A percentile compares a stretch with the other conserved stretches of the same genome.
phyloP scores from a whole-genome alignment of 1,140 invertebrate genomes.

The Neodiprion virginianus region DNA sequence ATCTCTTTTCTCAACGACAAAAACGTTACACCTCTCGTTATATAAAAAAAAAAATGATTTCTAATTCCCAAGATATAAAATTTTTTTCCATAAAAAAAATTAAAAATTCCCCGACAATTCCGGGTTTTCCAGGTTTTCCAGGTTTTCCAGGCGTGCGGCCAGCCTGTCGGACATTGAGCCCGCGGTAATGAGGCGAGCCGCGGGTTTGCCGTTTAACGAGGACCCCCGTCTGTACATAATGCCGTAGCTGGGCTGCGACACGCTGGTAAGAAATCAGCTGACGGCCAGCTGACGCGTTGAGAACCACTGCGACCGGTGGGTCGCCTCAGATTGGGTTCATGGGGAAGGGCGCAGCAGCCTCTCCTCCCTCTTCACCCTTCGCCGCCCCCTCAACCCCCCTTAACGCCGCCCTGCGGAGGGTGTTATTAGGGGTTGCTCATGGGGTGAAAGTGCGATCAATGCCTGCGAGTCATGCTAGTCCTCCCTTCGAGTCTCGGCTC shows the following conservation, averaged over 20 bases:
- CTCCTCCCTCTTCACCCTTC: neutral
- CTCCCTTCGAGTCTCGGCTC: slow-evolving; percentile 21
- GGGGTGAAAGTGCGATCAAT: slow-evolving; percentile 59
- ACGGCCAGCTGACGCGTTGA: slow-evolving; percentile 36
- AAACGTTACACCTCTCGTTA: neutral
- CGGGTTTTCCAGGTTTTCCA: neutral
- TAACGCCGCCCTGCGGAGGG: slow-evolving; percentile 32
- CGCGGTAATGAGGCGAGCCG: neutral
- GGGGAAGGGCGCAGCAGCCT: slow-evolving; percentile 50
- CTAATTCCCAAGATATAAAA: neutral
- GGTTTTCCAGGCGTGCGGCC: neutral
- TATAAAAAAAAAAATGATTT: neutral
- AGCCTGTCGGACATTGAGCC: neutral
- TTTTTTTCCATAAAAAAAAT: too few species aligned
- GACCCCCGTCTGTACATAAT: too few species aligned
- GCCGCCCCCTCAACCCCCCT: neutral
- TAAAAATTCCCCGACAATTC: too few species aligned
- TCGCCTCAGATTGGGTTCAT: slow-evolving; percentile 51
- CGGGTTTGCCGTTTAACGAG: neutral
- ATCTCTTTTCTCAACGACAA: neutral
- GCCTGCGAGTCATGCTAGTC: slow-evolving; percentile 54
- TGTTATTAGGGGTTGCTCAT: slow-evolving; percentile 61
- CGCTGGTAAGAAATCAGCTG: neutral
- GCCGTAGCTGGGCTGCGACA: neutral
- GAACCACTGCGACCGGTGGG: slow-evolving; percentile 46